phyloP scores from a whole-genome alignment of 2,797 vertebrate genomes.

The Bucorvus abyssinicus region DNA sequence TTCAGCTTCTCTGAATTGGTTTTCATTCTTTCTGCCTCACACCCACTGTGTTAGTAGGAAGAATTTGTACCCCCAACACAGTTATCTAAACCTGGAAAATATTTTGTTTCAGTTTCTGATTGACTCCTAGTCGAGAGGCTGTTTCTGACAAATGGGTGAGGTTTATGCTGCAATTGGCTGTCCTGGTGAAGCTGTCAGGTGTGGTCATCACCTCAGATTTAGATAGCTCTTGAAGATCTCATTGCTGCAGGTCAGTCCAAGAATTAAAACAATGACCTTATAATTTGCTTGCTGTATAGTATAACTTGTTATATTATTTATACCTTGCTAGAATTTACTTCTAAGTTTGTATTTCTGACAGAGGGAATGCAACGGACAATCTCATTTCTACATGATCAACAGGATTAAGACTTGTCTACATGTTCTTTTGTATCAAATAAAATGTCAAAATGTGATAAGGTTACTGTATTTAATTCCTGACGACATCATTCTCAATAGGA shows the following conservation, averaged over 20 bases:
- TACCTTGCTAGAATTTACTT: not conserved
- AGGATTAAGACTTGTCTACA: not conserved
- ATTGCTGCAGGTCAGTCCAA: not conserved
- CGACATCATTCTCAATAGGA: constrained; percentile 26
- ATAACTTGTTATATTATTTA: too few species aligned
- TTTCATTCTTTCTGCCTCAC: not conserved
- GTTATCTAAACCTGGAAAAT: not conserved
- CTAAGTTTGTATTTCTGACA: not conserved
- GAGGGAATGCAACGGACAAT: not conserved
- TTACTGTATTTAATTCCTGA: not conserved
- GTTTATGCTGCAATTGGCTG: not conserved
- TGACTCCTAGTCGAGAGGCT: not conserved
- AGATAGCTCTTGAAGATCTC: not conserved
- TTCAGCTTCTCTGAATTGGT: not conserved
- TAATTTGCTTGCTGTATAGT: not conserved
- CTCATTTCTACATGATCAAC: not conserved
- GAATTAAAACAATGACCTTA: not conserved
- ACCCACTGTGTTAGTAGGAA: not conserved
- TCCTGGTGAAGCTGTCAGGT: not conserved
- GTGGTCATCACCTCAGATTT: not conserved
- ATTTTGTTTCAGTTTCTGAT: not conserved
- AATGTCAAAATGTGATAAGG: not conserved
- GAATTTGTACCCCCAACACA: not conserved
- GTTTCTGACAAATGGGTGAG: not conserved
- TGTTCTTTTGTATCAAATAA: constrained; percentile 24